Base-by-base conservation (phyloP, 2,888 invertebrate genomes). In the Octodonta nipae region DNA sequence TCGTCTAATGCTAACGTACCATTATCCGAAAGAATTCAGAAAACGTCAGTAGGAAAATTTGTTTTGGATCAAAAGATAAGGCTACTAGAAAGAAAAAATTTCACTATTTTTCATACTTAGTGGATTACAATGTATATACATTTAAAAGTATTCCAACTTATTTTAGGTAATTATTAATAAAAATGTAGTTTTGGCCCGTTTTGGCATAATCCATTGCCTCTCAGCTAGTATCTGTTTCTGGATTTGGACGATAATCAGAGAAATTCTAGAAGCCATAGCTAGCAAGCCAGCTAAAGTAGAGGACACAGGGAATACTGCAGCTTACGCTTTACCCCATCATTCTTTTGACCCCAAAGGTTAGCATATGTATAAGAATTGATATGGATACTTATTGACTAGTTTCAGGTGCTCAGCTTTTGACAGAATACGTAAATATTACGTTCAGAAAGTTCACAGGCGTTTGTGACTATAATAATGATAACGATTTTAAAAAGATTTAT, bases 151-250 rank as follows among this genome's bases (percentile, higher is more conserved):
- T 17, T 17, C 5, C 17, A 17, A 27, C 8, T 30, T 27, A 15
- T 41, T 54, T 13, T 52, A 75, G 74, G 67, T 75, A 34, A 68
- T 72, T 33, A 71, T 74, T 38, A 72, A 73, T 48, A 60, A 65
- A 30, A 64, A 67, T 49, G 61, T 61, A 40, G 68, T 68, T 32
- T 41, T 81, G 16, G 77, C 78, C 1, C 66, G 77, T 37, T 75
- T 84, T 45, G 80, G 77, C 3, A 64, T 83, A 36, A 83, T 84
- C 81, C 84, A 85, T 55, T 74, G 81, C 61, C 74, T 84, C 15
- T 78, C 79, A 1, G 75, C 81, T 35, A 81, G 80, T 48, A 58
- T 84, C n/a, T 78, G 80, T 51, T 78, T 83, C 51, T 84, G 84
- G 83, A 58, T 82, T n/a, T 73, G 73, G 52, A 78, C 80, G 2